These are phyloP conservation scores for Clarias gariepinus DNA, from an alignment of 2,113 vertebrate species.

Conservation along the genomic window DNA sequence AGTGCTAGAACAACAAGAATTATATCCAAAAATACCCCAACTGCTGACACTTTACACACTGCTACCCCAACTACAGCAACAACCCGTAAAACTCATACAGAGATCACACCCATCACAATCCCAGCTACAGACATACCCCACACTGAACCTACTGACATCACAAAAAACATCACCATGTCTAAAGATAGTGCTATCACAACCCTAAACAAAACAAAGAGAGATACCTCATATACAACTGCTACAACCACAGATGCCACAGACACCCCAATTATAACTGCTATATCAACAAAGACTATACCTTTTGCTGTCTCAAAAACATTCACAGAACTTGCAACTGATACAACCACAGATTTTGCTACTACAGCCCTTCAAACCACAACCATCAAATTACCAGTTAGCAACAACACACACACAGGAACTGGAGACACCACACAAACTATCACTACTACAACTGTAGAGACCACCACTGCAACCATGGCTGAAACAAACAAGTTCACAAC, in stretches of 20 bases:
- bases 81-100: background rate
- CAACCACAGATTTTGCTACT: background rate
- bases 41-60: background rate
- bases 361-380: background rate
- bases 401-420: background rate
- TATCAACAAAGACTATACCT: background rate
- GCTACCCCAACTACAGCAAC: background rate
- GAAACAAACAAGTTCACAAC: background rate
- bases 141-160: background rate
- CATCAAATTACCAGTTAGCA: background rate
- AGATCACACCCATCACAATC: background rate
- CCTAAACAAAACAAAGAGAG: too few relatives aligned
- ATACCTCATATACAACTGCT: too few relatives aligned
- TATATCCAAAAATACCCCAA: background rate
- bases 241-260: background rate
- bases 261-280: background rate
- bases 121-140: background rate
- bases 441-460: background rate
- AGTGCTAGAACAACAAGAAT: background rate
- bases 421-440: background rate
- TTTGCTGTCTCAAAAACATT: background rate
- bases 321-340: too few relatives aligned
- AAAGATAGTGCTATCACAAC: background rate
- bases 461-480: background rate
- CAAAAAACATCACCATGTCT: background rate